Conservation (phyloP, 2,113 vertebrate genomes). For the Halcyon malimbica region DNA sequence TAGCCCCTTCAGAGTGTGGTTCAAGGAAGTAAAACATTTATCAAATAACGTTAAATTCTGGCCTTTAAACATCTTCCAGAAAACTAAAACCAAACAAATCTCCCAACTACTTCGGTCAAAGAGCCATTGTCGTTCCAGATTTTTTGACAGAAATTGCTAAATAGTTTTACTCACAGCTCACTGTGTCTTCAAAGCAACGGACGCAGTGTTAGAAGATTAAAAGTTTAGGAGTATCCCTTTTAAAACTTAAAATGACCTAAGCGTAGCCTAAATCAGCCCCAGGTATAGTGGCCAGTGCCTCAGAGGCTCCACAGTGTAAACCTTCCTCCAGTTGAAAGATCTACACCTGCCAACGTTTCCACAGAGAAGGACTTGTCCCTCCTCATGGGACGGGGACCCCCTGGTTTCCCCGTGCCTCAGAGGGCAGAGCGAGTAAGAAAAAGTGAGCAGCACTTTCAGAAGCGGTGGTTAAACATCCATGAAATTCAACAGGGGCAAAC, state of each 20-base stretch:
- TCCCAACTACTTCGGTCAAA: not conserved
- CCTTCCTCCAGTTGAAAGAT: not conserved
- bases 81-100: not conserved
- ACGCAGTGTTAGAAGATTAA: not conserved
- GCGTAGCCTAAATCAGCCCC: not conserved
- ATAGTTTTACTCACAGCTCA: not conserved
- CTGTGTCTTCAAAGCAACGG: not conserved
- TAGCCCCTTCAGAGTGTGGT: not conserved
- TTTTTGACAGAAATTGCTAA: not conserved
- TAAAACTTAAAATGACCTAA: not conserved
- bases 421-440: not conserved
- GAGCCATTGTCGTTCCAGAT: not conserved
- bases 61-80: not conserved
- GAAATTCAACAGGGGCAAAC: not conserved
- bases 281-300: not conserved
- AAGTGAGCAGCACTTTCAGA: not conserved
- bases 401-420: not conserved
- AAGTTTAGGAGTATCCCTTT: not conserved
- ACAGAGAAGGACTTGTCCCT: not conserved
- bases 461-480: not conserved
- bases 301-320: not conserved
- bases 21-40: not conserved
- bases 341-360: not conserved
- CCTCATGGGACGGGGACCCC: fast-evolving
- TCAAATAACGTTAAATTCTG: not conserved